phyloP scores from a whole-genome alignment of 2,888 invertebrate genomes.

The Aproaerema taeniolella region DNA sequence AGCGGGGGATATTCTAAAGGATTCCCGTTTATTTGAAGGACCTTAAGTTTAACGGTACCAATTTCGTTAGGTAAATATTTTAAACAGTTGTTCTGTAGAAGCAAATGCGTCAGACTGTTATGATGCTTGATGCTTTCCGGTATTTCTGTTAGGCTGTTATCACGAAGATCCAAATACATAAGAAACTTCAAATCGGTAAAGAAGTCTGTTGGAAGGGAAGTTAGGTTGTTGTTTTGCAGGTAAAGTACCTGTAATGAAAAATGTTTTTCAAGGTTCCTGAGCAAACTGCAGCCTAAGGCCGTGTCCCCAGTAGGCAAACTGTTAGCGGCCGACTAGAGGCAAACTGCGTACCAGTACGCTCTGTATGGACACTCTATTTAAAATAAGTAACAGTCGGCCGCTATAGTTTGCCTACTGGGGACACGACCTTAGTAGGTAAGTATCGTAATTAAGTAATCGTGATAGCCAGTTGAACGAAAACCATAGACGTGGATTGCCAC shows the following conservation, averaged over 20 bases:
- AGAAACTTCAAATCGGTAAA: constrained; percentile 75
- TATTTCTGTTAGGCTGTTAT: constrained; percentile 74
- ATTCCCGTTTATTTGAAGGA: constrained; percentile 79
- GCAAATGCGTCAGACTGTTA: constrained; percentile 75
- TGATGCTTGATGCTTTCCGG: constrained; percentile 78
- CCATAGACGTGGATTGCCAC: no score
- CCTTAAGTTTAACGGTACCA: constrained; percentile 78
- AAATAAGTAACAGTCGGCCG: no score
- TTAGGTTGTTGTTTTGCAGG: constrained; percentile 73
- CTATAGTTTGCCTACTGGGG: no score
- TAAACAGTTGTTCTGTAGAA: constrained; percentile 80
- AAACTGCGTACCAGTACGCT: no score
- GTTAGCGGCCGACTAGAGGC: no score
- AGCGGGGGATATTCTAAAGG: constrained; percentile 77
- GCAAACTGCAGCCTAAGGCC: background rate
- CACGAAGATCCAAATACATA: constrained; percentile 81
- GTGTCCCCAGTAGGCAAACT: no score
- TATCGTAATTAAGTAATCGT: no score
- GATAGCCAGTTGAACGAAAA: no score
- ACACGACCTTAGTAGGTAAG: background rate
- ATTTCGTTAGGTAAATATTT: constrained; percentile 79
- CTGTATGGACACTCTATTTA: no score
- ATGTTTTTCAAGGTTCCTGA: background rate
- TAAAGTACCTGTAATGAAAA: constrained; percentile 54
- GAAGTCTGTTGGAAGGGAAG: constrained; percentile 73